Evolutionary conservation across 1,140 invertebrate species (phyloP).

Genomic region (Psilanteris sp.): DNA sequence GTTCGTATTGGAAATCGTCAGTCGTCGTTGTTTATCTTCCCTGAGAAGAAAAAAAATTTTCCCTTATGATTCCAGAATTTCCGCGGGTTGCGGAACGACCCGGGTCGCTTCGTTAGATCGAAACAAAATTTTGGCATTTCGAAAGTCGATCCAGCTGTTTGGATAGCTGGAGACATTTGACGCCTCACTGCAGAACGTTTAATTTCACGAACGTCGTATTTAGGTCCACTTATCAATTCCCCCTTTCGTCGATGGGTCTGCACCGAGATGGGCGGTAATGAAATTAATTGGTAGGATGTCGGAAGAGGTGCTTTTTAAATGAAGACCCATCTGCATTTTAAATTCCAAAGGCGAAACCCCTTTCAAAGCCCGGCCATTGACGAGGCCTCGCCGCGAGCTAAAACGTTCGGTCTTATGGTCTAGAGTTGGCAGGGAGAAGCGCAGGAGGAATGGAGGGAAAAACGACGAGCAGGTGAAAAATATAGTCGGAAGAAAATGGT

Average conservation of each 20-base stretch:
- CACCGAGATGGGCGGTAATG: conserved; percentile 62
- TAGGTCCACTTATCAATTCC: conserved; percentile 33
- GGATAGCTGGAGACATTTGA: too few relatives aligned
- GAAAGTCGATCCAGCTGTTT: too few relatives aligned
- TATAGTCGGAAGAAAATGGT: conserved; percentile 46
- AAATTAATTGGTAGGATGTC: conserved; percentile 73
- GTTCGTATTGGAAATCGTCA: too few relatives aligned
- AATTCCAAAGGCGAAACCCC: conserved; percentile 57
- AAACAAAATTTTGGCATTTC: too few relatives aligned
- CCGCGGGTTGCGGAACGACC: too few relatives aligned
- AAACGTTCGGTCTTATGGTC: conserved; percentile 36
- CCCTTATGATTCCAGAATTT: too few relatives aligned
- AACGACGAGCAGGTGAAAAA: conserved; percentile 39
- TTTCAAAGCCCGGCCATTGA: conserved; percentile 19
- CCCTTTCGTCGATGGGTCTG: conserved; percentile 36
- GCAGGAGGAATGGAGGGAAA: conserved; percentile 3
- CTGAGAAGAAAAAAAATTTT: too few relatives aligned
- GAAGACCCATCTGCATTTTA: conserved; percentile 70
- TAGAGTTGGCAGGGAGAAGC: conserved; percentile 3
- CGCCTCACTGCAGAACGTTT: too few relatives aligned
- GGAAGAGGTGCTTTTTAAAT: conserved; percentile 64
- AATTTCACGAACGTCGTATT: conserved; percentile 25
- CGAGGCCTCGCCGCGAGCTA: conserved; percentile 15
- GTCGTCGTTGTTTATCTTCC: too few relatives aligned
- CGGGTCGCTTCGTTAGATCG: too few relatives aligned